Evolutionary conservation across 2,113 vertebrate genomes (phyloP).

Genomic region (Scomber japonicus): DNA sequence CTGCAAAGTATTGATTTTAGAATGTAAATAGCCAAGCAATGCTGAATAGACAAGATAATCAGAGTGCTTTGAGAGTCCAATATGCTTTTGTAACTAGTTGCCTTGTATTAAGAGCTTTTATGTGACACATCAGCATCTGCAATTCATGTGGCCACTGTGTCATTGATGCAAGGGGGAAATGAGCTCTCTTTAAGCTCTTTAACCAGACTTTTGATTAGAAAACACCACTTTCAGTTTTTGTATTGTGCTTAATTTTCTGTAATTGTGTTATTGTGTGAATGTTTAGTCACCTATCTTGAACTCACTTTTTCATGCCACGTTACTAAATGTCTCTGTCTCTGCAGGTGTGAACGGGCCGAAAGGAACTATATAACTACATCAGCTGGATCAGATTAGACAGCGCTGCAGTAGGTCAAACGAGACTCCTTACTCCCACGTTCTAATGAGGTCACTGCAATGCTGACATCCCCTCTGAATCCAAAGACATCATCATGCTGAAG

Average conservation of each 20-base stretch:
- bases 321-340: slow-evolving; percentile 12
- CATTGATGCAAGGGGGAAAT: slow-evolving; percentile 7
- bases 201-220: slow-evolving; percentile 6
- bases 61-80: slow-evolving; percentile 28
- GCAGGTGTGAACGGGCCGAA: slow-evolving; percentile 65
- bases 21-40: slow-evolving; percentile 28
- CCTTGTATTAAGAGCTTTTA: slow-evolving; percentile 35
- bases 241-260: background rate
- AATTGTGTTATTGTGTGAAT: background rate
- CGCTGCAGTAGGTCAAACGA: slow-evolving; percentile 45
- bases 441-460: slow-evolving; percentile 83
- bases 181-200: slow-evolving; percentile 7
- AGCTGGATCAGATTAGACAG: slow-evolving; percentile 44
- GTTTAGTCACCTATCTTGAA: slow-evolving; percentile 20
- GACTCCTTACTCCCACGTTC: slow-evolving; percentile 47
- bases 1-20: slow-evolving; percentile 30
- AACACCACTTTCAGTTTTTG: no score
- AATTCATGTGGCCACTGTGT: slow-evolving; percentile 12
- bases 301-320: background rate
- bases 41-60: slow-evolving; percentile 24
- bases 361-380: slow-evolving; percentile 33
- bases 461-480: slow-evolving; percentile 82
- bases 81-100: slow-evolving; percentile 26
- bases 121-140: slow-evolving; percentile 12
- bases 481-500: slow-evolving; percentile 96